Percentiles rank a stretch among this genome's conserved stretches.
These are phyloP conservation scores for Agrochola lota DNA, from an alignment of 2,888 invertebrate genomes.

Conservation along the genomic window DNA sequence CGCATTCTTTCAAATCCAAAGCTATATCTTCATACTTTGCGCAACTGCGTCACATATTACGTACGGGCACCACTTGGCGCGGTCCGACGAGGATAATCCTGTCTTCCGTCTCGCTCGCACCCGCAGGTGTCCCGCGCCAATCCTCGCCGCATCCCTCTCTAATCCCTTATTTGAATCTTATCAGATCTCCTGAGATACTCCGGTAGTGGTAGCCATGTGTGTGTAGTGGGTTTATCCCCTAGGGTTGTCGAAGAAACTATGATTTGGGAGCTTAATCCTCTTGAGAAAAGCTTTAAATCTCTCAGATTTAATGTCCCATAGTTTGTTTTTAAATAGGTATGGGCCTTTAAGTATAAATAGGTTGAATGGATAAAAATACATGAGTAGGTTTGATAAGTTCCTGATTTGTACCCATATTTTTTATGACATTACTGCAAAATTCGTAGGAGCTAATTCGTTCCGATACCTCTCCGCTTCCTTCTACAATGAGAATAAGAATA, in stretches of 20 bases:
- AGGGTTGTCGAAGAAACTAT: constrained; percentile 77
- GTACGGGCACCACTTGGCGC: constrained; percentile 80
- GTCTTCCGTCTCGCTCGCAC: constrained; percentile 81
- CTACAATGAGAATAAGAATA: background rate
- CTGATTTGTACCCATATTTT: background rate
- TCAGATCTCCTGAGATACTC: constrained; percentile 90
- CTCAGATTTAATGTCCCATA: constrained; percentile 11
- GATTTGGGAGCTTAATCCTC: constrained; percentile 50
- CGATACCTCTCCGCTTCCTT: background rate
- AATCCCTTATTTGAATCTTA: constrained; percentile 91
- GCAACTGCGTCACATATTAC: constrained; percentile 72
- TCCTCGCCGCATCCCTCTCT: constrained; percentile 86
- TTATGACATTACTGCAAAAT: background rate
- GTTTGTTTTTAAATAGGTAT: constrained; percentile 16
- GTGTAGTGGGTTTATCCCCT: constrained; percentile 81
- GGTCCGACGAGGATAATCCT: constrained; percentile 88
- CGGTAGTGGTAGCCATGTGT: constrained; percentile 85
- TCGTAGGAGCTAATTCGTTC: background rate
- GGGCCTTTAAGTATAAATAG: background rate
- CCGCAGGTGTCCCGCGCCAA: constrained; percentile 81
- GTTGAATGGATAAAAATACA: background rate
- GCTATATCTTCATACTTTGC: constrained; percentile 72
- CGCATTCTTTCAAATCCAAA: constrained; percentile 69
- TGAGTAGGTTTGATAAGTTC: background rate
- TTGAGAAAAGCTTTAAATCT: constrained; percentile 51